Base-by-base conservation (phyloP, 2,113 vertebrate species). In the Ranitomeya variabilis region DNA sequence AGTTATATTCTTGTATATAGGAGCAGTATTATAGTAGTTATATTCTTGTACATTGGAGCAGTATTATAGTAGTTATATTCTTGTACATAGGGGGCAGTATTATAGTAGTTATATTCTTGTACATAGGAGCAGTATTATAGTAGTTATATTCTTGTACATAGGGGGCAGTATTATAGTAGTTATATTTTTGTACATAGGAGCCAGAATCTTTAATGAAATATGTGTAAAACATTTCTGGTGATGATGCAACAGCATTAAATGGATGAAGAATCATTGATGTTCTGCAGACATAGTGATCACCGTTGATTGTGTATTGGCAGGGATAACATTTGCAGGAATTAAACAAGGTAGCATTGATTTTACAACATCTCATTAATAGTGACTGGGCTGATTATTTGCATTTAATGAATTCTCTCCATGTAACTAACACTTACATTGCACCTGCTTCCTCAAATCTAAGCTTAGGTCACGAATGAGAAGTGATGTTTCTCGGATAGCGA, bases 371-470 rank as follows among this genome's bases (percentile, higher is more conserved):
- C 57, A 86, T 77, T 76, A 86, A 77, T 79, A 86, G 37, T 31
- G 57, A 79, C 59, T 13, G 45, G 76, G 57, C 74, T 78, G 85
- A 86, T 86, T 77, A 64, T 60, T 10, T 86, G 55, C 3, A n/a
- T 31, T 86, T 62, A 78, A 78, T 86, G 13, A 86, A 86, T 86
- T 86, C 83, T 74, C 57, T 71, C 55, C n/a, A 16, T 86, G 55
- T 86, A 76, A 71, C 71, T 85, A 85, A 85, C 55, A 73, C 11
- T 11, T 85, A 67, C 69, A 51, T 78, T 45, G 71, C 26, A 73
- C n/a, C 13, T 15, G 21, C 21, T 57, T 26, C 45, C 12, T 59
- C 13, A 21, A 19, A 8, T 66, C 31, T 21, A 16, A 6, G 14
- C 60, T 67, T n/a, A 26, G 7, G 64, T 54, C 51, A 31, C 64